These are phyloP conservation scores for Zaprionus kolodkinae DNA, from an alignment of 1,140 invertebrate genomes.

Conservation along the genomic window DNA sequence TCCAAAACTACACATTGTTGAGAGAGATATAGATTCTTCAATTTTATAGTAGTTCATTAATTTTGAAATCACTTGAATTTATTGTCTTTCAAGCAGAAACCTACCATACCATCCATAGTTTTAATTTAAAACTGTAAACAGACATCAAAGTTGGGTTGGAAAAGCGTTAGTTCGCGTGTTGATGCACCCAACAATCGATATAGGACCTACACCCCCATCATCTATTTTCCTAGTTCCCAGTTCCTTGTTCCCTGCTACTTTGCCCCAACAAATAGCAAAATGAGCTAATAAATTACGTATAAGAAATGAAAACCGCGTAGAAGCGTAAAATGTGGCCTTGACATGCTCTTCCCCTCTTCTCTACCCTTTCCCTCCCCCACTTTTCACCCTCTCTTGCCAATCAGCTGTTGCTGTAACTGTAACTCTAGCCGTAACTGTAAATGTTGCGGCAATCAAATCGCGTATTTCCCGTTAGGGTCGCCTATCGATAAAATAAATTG, in stretches of 20 bases:
- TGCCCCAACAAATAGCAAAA: slow-evolving; percentile 26
- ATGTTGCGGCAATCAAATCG: slow-evolving; percentile 30
- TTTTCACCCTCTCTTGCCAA: neutral
- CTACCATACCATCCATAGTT: neutral
- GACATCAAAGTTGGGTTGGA: slow-evolving; percentile 2
- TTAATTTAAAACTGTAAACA: slow-evolving; percentile 12
- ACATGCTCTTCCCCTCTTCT: slow-evolving; percentile 4
- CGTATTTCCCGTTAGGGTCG: neutral
- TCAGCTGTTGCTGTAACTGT: slow-evolving; percentile 8
- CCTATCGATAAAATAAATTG: slow-evolving; percentile 45
- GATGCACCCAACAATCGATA: slow-evolving; percentile 31
- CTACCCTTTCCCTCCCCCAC: no score
- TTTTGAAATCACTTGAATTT: neutral
- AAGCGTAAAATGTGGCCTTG: slow-evolving; percentile 61
- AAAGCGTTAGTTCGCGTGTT: slow-evolving; percentile 2
- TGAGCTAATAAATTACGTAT: slow-evolving; percentile 55
- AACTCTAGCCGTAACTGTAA: slow-evolving; percentile 28
- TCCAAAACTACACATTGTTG: neutral
- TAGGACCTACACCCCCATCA: neutral
- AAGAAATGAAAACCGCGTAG: slow-evolving; percentile 46
- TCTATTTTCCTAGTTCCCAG: neutral
- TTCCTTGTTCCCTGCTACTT: neutral
- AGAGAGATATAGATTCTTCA: neutral
- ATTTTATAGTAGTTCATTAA: neutral
- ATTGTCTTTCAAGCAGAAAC: slow-evolving; percentile 5